Conservation (phyloP, 1,140 invertebrate species). For the Coboldia fuscipes region DNA sequence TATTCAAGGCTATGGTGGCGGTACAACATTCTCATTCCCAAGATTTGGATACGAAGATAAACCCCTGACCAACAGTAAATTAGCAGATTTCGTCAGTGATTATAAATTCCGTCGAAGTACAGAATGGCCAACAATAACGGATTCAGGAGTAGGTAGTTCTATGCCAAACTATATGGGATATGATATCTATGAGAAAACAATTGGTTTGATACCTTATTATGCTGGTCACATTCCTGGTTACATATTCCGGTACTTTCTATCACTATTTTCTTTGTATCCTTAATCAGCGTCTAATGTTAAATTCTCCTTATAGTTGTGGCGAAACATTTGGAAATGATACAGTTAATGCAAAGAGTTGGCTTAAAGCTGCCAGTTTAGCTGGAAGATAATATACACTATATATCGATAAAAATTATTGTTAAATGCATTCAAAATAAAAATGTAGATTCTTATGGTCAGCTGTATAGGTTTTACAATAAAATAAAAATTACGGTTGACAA, state of each 20-base stretch:
- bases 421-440: no score
- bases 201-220: conserved; percentile 49
- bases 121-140: conserved; percentile 41
- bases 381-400: no score
- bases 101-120: conserved; percentile 29
- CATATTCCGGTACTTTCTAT: conserved; percentile 28
- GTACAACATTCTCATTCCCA: conserved; percentile 38
- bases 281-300: no score
- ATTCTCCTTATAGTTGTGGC: no score
- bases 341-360: no score
- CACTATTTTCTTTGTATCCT: no score
- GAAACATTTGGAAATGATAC: no score
- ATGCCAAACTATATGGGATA: conserved; percentile 26
- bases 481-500: no score
- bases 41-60: conserved; percentile 37
- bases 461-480: no score
- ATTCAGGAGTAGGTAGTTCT: conserved; percentile 11
- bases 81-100: conserved; percentile 45
- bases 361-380: no score
- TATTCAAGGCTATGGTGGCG: conserved; percentile 36
- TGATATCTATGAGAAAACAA: conserved; percentile 42
- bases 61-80: conserved; percentile 31
- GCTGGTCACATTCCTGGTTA: conserved; percentile 46
- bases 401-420: no score
- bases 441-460: no score